A percentile compares a stretch with the other conserved stretches of the same genome.
phyloP scores from a whole-genome alignment of 2,888 invertebrate genomes.

The Drosophila prostipennis region DNA sequence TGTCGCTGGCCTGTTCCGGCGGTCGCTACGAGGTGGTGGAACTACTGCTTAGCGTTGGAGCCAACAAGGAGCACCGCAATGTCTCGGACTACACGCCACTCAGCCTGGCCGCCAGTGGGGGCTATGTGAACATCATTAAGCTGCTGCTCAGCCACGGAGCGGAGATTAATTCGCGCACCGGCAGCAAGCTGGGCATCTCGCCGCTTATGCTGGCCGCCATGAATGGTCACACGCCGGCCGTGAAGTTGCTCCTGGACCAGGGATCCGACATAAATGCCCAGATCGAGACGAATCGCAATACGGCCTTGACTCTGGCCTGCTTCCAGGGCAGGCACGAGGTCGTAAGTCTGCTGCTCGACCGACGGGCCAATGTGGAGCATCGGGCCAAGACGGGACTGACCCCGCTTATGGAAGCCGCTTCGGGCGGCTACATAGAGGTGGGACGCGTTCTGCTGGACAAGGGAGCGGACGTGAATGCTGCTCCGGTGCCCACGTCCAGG shows the following conservation, averaged over 20 bases:
- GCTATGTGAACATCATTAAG: conserved; percentile 99
- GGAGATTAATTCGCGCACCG: conserved; percentile 98
- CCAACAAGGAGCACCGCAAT: conserved; percentile 99
- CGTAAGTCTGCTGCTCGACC: conserved; percentile 96
- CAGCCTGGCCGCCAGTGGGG: conserved; percentile 99
- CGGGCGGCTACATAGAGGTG: conserved; percentile 99
- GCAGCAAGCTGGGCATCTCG: conserved; percentile 98
- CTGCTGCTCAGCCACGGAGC: conserved; percentile 96
- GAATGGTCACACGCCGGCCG: conserved; percentile 99
- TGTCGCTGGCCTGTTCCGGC: conserved; percentile 98
- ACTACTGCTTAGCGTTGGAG: conserved; percentile 92
- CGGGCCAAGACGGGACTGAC: conserved; percentile 99
- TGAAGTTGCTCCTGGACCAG: conserved; percentile 96
- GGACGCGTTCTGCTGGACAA: conserved; percentile 97
- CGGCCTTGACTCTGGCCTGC: conserved; percentile 98
- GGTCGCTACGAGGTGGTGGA: conserved; percentile 98
- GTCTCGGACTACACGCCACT: conserved; percentile 99
- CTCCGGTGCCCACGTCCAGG: conserved; percentile 98
- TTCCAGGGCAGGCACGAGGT: conserved; percentile 99
- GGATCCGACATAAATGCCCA: conserved; percentile 99
- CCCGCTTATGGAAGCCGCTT: conserved; percentile 99
- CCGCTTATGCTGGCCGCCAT: conserved; percentile 99
- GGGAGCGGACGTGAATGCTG: conserved; percentile 99
- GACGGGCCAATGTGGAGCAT: conserved; percentile 99
- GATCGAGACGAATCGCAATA: conserved; percentile 99